Percentiles rank a stretch among this genome's conserved stretches.
Conservation (phyloP, 2,797 vertebrate species). For the Sebastes iracundus region DNA sequence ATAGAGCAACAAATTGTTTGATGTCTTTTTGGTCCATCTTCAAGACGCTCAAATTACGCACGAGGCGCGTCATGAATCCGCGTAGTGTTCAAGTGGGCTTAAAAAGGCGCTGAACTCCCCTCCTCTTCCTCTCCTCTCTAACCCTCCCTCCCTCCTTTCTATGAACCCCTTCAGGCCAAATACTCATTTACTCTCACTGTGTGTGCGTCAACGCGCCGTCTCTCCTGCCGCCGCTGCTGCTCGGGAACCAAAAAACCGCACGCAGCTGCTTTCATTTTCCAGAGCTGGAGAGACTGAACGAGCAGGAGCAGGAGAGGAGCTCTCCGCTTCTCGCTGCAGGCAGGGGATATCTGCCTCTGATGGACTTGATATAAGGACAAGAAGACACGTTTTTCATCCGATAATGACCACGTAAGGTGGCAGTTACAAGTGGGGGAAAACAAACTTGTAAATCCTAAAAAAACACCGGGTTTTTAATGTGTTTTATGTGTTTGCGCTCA, state of each 20-base stretch:
- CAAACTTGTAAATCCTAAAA: conserved; percentile 39
- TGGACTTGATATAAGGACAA: conserved; percentile 30
- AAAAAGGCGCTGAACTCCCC: conserved; percentile 1
- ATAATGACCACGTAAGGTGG: not conserved
- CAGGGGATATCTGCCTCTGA: conserved; percentile 27
- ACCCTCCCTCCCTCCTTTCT: not conserved
- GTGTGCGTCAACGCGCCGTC: conserved; percentile 52
- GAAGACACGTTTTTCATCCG: not conserved
- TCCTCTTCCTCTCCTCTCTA: not conserved
- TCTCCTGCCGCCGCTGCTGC: conserved; percentile 22
- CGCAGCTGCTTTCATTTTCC: conserved; percentile 63
- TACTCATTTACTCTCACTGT: conserved; percentile 31
- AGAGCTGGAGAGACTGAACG: conserved; percentile 33
- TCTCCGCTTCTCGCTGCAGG: conserved; percentile 27
- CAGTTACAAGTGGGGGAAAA: not conserved
- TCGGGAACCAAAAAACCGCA: conserved; percentile 54
- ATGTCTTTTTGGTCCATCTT: not conserved
- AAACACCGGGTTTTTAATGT: conserved; percentile 42
- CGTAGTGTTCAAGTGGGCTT: conserved; percentile 18
- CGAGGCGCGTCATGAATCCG: conserved; percentile 52
- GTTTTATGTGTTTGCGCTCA: conserved; percentile 76
- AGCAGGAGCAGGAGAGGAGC: conserved; percentile 15
- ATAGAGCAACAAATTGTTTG: not conserved
- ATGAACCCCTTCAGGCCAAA: conserved; percentile 23
- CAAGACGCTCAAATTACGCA: conserved; percentile 50